phyloP scores from a whole-genome alignment of 2,797 vertebrate species.

The Mormyrops attenuatus region DNA sequence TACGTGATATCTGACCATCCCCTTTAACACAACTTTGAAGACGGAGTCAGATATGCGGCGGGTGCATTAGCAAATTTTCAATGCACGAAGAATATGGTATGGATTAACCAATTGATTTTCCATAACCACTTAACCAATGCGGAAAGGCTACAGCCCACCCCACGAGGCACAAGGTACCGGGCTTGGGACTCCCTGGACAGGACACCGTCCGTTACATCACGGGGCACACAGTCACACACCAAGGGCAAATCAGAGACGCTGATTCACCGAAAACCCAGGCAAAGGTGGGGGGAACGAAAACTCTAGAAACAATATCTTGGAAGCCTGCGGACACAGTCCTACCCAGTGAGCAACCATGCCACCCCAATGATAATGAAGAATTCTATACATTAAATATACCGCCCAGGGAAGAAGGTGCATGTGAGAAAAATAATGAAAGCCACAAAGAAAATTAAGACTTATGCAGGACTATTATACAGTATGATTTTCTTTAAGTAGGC shows the following conservation, averaged over 20 bases:
- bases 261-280: not conserved
- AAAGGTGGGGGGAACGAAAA: not conserved
- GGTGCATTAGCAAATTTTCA: not conserved
- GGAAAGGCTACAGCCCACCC: not conserved
- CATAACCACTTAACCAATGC: not conserved
- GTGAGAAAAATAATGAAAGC: not conserved
- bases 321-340: not conserved
- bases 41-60: not conserved
- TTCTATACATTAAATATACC: not conserved
- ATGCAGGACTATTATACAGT: not conserved
- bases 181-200: not conserved
- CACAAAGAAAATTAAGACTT: not conserved
- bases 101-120: not conserved
- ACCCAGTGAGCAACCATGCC: not conserved
- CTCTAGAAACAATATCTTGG: not conserved
- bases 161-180: not conserved
- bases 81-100: not conserved
- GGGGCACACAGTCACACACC: not conserved
- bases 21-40: not conserved
- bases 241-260: conserved; percentile 6
- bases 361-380: not conserved
- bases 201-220: not conserved
- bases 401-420: not conserved
- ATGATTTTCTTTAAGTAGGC: not conserved
- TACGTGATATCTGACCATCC: not conserved